Percentiles rank a stretch among this genome's conserved stretches.
Conservation (phyloP, 2,797 vertebrate species). For the Mionectes olivaceus region DNA sequence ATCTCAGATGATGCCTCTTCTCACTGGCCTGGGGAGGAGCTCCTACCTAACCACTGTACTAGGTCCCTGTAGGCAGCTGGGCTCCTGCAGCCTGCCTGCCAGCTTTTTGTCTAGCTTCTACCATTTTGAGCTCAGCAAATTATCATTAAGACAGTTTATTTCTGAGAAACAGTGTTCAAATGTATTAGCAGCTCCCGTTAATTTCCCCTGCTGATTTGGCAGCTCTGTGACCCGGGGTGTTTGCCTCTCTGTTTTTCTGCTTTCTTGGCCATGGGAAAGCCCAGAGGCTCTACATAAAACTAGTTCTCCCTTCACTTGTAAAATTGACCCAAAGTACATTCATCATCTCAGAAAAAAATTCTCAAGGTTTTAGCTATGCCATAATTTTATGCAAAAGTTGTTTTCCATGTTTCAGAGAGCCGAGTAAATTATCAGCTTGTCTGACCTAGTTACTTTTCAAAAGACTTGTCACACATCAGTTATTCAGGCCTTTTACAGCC, state of each 20-base stretch:
- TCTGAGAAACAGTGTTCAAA: neutral
- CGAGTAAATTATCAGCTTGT: neutral
- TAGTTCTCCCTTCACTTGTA: neutral
- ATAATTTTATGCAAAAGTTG: neutral
- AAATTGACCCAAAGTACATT: neutral
- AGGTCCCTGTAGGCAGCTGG: neutral
- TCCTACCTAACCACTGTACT: accelerated
- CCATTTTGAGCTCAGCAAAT: neutral
- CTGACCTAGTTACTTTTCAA: conserved; percentile 27
- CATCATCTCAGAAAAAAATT: neutral
- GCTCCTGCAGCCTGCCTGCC: neutral
- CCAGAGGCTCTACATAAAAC: neutral
- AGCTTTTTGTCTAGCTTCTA: neutral
- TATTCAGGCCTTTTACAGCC: conserved; percentile 2
- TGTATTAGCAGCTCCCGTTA: neutral
- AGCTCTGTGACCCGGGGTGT: accelerated
- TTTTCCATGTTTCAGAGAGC: neutral
- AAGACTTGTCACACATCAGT: neutral
- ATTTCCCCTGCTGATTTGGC: neutral
- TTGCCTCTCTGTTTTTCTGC: neutral
- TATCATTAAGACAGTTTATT: neutral
- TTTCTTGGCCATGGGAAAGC: neutral
- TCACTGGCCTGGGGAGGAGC: neutral
- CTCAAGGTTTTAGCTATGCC: neutral
- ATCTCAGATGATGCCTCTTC: neutral